A percentile compares a stretch with the other conserved stretches of the same genome.
These are phyloP conservation scores for Corticium candelabrum DNA, from an alignment of 37 sponge, comb jelly and placozoan species.

Conservation along the genomic window DNA sequence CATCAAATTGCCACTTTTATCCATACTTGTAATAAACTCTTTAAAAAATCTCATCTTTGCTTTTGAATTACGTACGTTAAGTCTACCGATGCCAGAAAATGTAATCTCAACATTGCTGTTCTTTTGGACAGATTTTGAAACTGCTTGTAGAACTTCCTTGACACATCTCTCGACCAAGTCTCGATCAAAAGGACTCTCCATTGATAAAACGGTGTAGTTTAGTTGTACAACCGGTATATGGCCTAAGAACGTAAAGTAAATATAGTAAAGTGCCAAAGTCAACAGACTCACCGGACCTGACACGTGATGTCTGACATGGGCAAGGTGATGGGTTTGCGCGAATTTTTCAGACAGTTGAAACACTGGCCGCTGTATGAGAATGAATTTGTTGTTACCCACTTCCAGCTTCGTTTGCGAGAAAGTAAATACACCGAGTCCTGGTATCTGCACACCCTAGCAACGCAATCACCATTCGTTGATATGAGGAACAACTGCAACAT, in stretches of 20 bases:
- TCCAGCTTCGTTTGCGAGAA: constrained; percentile 55
- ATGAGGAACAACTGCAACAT: too few relatives aligned
- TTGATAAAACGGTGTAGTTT: constrained; percentile 62
- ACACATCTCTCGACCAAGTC: constrained; percentile 65
- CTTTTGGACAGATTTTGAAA: constrained; percentile 30
- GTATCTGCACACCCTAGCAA: constrained; percentile 58
- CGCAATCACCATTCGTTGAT: too few relatives aligned
- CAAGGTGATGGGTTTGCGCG: constrained; percentile 51
- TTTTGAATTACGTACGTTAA: constrained; percentile 45
- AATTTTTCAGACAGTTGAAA: constrained; percentile 81
- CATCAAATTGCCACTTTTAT: constrained; percentile 43
- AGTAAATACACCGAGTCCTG: constrained; percentile 67
- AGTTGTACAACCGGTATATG: constrained; percentile 66
- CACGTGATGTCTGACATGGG: constrained; percentile 37
- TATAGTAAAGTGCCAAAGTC: too few relatives aligned
- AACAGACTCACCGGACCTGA: too few relatives aligned
- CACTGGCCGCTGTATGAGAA: constrained; percentile 62
- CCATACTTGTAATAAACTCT: constrained; percentile 58
- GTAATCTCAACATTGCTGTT: constrained; percentile 36
- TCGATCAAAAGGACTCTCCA: constrained; percentile 38
- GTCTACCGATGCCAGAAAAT: constrained; percentile 51
- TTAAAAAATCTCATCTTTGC: constrained; percentile 75
- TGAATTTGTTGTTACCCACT: constrained; percentile 47
- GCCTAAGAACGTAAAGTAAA: constrained; percentile 28
- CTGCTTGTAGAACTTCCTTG: constrained; percentile 54